A percentile compares a stretch with the other conserved stretches of the same genome.
Conservation (phyloP, 1,140 invertebrate species). For the Telenomus remus region DNA sequence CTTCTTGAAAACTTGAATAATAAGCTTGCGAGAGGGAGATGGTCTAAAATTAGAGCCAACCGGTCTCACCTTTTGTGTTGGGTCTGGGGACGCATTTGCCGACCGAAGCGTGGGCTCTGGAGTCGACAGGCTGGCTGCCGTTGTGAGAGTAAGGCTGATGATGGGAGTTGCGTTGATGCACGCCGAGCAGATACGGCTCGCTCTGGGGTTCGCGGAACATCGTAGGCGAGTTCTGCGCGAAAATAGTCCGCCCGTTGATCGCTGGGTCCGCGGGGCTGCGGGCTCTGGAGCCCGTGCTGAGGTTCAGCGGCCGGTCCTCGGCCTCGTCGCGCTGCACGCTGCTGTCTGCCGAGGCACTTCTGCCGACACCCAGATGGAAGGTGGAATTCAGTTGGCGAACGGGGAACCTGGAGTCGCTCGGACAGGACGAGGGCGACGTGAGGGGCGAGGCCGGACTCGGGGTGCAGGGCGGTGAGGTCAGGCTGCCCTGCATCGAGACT, state of each 20-base stretch:
- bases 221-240: conserved; percentile 51
- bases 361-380: conserved; percentile 32
- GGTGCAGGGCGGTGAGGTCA: conserved; percentile 61
- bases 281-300: conserved; percentile 58
- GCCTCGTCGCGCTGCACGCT: conserved; percentile 40
- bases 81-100: conserved; percentile 52
- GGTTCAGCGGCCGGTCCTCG: conserved; percentile 61
- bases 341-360: conserved; percentile 35
- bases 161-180: conserved; percentile 57
- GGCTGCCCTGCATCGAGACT: conserved; percentile 57
- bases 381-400: conserved; percentile 26
- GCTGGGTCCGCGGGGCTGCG: conserved; percentile 54
- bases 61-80: conserved; percentile 72
- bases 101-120: conserved; percentile 36
- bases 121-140: conserved; percentile 62
- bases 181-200: conserved; percentile 57
- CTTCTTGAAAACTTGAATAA: no score
- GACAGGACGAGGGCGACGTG: conserved; percentile 61
- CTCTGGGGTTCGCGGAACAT: conserved; percentile 61
- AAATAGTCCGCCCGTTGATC: conserved; percentile 56
- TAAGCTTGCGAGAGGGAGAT: background rate
- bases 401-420: conserved; percentile 34
- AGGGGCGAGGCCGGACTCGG: conserved; percentile 62
- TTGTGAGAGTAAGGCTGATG: conserved; percentile 61
- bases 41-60: conserved; percentile 17